Percentiles rank a stretch among this genome's conserved stretches.
phyloP scores from a whole-genome alignment of 2,888 invertebrate genomes.

The Atherix ibis region DNA sequence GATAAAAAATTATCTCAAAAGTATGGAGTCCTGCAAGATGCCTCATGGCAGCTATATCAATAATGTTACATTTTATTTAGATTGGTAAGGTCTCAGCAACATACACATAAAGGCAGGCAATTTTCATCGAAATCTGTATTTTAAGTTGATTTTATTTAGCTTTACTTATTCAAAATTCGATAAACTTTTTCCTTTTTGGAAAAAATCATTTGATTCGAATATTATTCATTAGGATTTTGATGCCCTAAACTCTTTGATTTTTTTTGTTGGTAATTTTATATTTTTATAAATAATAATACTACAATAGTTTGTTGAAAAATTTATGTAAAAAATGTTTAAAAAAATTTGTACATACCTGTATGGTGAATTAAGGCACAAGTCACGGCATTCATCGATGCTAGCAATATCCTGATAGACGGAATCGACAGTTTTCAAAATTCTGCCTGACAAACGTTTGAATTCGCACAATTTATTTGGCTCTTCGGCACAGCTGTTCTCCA shows the following conservation, averaged over 20 bases:
- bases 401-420: slow-evolving; percentile 83
- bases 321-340: neutral
- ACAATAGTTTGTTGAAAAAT: neutral
- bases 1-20: no score
- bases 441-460: slow-evolving; percentile 76
- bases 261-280: neutral
- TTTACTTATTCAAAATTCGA: no score
- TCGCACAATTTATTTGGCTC: slow-evolving; percentile 90
- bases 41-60: no score
- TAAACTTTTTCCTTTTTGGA: no score
- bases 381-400: slow-evolving; percentile 73
- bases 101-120: no score
- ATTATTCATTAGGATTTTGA: no score
- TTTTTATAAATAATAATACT: neutral
- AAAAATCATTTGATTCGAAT: no score
- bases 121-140: no score
- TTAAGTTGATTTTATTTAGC: no score
- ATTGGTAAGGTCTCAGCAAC: no score
- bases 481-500: slow-evolving; percentile 86
- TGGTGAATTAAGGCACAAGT: slow-evolving; percentile 75
- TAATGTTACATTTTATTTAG: no score
- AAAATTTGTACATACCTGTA: slow-evolving; percentile 45
- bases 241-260: neutral
- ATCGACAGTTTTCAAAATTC: slow-evolving; percentile 84
- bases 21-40: no score